Base-by-base conservation (phyloP, 2,113 vertebrate species). In the Cranoglanis bouderius region DNA sequence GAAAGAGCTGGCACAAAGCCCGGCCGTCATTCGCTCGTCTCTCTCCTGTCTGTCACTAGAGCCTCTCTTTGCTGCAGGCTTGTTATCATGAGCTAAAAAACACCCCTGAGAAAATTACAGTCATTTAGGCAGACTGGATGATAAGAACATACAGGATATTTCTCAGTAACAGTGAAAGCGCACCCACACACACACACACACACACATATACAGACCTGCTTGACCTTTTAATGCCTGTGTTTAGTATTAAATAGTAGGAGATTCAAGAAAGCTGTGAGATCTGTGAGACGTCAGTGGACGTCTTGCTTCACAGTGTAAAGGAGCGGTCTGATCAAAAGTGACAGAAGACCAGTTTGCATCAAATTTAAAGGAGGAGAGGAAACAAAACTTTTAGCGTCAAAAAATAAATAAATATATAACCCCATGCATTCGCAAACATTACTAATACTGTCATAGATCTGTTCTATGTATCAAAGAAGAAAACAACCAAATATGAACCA, bases 1-100 rank as follows among this genome's bases (percentile, higher is more conserved):
- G 26, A 78, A 86, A 61, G 38, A 86, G 16, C 59, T 80, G 57
- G 85, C 85, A 61, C 84, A 53, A 70, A 85, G 84, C 84, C 65
- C 6, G 32, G 80, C 32, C 80, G 38, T 57, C 80, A 57, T 82
- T 57, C 3, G 29, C 80, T 82, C 19, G 32, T 82, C 80, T 82
- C 24, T 82, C 46, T 70, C 46, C 84, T 85, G 84, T 72, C 84
- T 72, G 32, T 82, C 80, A 82, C 80, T 14, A 63, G 29, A 35
- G 63, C n/a, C 46, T 72, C 46, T 70, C 65, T 85, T 12, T 85
- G 46, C 46, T 35, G 63, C 84, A 70, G 63, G 29, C 84, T 24
- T 85, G 84, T 72, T 82, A 57, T 65, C 51, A n/a, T 2, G 16
- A 51, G 61, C 83, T 21, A 67, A 85, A 85, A 85, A 38, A 53